phyloP scores from a whole-genome alignment of 1,140 invertebrate genomes.

The Adelges cooleyi region DNA sequence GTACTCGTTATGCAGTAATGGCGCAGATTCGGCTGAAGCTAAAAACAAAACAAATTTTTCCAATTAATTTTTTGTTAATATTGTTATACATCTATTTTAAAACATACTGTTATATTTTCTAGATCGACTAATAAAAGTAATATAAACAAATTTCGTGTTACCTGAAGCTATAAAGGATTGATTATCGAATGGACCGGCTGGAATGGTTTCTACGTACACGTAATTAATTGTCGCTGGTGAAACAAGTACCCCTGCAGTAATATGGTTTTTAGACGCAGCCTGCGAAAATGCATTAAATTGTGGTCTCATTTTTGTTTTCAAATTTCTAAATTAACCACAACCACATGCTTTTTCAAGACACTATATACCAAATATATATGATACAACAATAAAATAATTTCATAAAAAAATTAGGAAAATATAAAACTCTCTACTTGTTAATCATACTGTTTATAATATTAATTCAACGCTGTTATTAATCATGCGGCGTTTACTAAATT shows the following conservation, averaged over 20 bases:
- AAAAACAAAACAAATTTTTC: neutral
- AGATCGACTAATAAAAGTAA: neutral
- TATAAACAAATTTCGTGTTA: neutral
- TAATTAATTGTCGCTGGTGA: neutral
- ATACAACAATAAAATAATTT: neutral
- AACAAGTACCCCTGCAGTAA: constrained; percentile 23
- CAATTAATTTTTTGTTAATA: neutral
- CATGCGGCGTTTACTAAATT: neutral
- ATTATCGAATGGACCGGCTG: neutral
- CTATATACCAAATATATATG: neutral
- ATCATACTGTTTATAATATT: neutral
- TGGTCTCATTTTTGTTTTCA: neutral
- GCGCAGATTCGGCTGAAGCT: constrained; percentile 3
- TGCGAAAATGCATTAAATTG: constrained; percentile 27
- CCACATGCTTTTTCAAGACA: constrained; percentile 15
- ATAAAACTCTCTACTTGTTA: neutral
- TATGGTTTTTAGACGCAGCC: constrained; percentile 22
- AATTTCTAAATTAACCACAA: constrained; percentile 1
- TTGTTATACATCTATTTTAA: neutral
- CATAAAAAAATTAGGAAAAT: neutral
- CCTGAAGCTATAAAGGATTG: constrained; percentile 10
- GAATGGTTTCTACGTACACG: neutral
- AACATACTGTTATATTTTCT: neutral
- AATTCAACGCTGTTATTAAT: neutral
- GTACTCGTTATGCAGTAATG: constrained; percentile 10